These are phyloP conservation scores for Noctua fimbriata DNA, from an alignment of 2,888 invertebrate species.

Conservation along the genomic window DNA sequence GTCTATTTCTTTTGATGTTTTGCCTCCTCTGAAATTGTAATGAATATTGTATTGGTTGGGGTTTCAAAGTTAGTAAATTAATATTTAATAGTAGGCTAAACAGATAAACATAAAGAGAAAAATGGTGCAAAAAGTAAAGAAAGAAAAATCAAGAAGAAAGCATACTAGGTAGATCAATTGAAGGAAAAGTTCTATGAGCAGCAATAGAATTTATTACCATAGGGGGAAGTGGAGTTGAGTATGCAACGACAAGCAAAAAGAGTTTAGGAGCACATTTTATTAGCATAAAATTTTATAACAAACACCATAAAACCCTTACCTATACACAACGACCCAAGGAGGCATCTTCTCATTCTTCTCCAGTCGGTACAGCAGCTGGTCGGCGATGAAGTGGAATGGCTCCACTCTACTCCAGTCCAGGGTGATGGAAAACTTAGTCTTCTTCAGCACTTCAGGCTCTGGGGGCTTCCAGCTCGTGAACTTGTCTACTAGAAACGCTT, in stretches of 20 bases:
- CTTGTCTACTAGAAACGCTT: slow-evolving; percentile 69
- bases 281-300: neutral
- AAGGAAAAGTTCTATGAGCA: neutral
- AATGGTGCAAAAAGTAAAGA: neutral
- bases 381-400: slow-evolving; percentile 74
- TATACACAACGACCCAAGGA: slow-evolving; percentile 83
- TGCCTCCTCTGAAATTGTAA: slow-evolving; percentile 82
- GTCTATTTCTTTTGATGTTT: slow-evolving; percentile 81
- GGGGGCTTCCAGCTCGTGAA: slow-evolving; percentile 78
- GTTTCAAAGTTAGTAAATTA: neutral
- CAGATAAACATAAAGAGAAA: neutral
- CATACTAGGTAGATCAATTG: neutral
- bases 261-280: neutral
- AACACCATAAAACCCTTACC: slow-evolving; percentile 81
- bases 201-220: neutral
- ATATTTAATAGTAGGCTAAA: neutral
- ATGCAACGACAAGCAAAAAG: neutral
- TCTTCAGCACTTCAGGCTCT: slow-evolving; percentile 73
- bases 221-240: neutral
- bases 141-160: neutral
- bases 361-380: slow-evolving; percentile 77
- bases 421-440: slow-evolving; percentile 75
- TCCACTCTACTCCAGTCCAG: slow-evolving; percentile 74
- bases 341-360: slow-evolving; percentile 84
- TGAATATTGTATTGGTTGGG: neutral